Percentiles rank a stretch among this genome's conserved stretches.
Conservation (phyloP, 2,797 vertebrate species). For the Phalloptychus januarius region DNA sequence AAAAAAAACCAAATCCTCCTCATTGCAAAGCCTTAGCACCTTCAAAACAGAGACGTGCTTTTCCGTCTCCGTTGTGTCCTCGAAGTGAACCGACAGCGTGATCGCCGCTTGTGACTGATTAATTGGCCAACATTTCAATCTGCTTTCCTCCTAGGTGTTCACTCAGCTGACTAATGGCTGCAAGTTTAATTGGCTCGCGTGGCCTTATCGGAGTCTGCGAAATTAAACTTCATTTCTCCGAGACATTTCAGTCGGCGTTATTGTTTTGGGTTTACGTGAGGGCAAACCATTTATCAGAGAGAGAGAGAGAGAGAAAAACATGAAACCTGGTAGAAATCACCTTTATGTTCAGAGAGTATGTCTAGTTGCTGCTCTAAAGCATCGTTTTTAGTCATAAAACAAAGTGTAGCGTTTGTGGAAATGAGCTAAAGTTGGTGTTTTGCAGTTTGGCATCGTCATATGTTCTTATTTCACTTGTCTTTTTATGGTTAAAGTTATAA, state of each 20-base stretch:
- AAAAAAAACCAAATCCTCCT: not conserved
- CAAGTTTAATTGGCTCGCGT: conserved; percentile 51
- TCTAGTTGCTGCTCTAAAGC: not conserved
- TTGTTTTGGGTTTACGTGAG: conserved; percentile 29
- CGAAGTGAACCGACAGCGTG: conserved; percentile 25
- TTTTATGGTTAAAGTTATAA: not conserved
- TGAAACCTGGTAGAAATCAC: not conserved
- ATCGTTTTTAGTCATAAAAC: not conserved
- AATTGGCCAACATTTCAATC: conserved; percentile 54
- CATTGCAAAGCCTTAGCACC: not conserved
- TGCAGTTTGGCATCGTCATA: not conserved
- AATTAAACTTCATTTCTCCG: conserved; percentile 55
- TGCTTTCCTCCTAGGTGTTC: conserved; percentile 27
- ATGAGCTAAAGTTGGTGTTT: not conserved
- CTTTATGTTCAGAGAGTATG: not conserved
- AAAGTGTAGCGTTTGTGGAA: not conserved
- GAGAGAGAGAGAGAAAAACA: not conserved
- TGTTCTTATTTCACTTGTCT: not conserved
- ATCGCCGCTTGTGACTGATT: conserved; percentile 51
- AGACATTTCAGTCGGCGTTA: conserved; percentile 44
- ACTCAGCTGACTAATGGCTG: conserved; percentile 49
- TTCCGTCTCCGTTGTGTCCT: conserved; percentile 17
- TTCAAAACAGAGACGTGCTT: conserved; percentile 14
- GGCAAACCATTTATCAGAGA: not conserved
- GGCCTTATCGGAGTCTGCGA: conserved; percentile 44